Base-by-base conservation (phyloP, 1,140 invertebrate species). In the Gyrodactylus bullatarudis region DNA sequence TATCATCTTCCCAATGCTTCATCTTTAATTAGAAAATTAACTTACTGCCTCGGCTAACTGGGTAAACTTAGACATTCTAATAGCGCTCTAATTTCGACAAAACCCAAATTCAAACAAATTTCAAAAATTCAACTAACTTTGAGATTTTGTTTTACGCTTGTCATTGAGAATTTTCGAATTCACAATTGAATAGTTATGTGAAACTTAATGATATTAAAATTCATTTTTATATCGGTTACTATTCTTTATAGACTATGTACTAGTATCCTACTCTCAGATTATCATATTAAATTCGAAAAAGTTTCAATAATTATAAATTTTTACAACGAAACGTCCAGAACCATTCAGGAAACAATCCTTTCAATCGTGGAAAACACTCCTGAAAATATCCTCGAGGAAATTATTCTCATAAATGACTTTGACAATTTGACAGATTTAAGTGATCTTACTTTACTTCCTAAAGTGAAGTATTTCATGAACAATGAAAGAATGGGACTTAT, bases 401-500 rank as follows among this genome's bases (percentile, higher is more conserved):
- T 54, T 54, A 54, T 54, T 16, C n/a, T 54, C 8, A 54, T 54
- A 54, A 54, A 54, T 54, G 34, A 54, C 34, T 54, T 54, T 54
- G n/a, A n/a, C n/a, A n/a, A n/a, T n/a, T 54, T n/a, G n/a, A 54
- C 34, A 16, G n/a, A n/a, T 54, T 54, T n/a, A 54, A n/a, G n/a
- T 54, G 34, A 54, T n/a, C n/a, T 16, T n/a, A n/a, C 8, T 16
- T 54, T n/a, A 54, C n/a, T 54, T 8, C 8, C 8, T 54, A 54
- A 54, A n/a, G n/a, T 54, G 8, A 54, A n/a, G n/a, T 54, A 54
- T 54, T 54, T 54, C 34, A 54, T 16, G n/a, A 68, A 22, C 27
- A 22, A 21, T 26, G 26, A 68, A 1, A 83, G 89, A 73, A 84
- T 86, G 78, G 89, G 89, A 26, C 80, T 92, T 23, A 92, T 92